Base-by-base conservation (phyloP, 2,888 invertebrate species). In the Latheticus oryzae region DNA sequence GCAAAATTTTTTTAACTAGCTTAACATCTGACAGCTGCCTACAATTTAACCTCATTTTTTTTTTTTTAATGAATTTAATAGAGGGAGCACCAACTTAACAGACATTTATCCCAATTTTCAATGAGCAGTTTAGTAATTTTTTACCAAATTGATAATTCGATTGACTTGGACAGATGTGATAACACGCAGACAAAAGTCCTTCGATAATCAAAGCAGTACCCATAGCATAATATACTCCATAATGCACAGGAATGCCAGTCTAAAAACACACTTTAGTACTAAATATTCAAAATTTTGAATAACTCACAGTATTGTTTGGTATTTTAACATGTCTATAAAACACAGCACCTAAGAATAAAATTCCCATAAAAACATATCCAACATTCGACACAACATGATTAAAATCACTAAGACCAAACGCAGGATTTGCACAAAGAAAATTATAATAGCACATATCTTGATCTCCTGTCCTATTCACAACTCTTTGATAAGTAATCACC, bases 111-210 rank as follows among this genome's bases (percentile, higher is more conserved):
- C n/a, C n/a, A n/a, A n/a, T n/a, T n/a, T n/a, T n/a, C 7, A 11
- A 11, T 2, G 4, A 21, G 5, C 21, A 21, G 7, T 5, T n/a
- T 5, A 38, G 58, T 84, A n/a, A n/a, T n/a, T n/a, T n/a, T n/a
- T 78, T 75, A 94, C 93, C 95, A 77, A 95, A 95, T 75, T 95
- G 95, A 77, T 93, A 95, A 79, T 95, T 95, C 70, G 90, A 89
- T 72, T 90, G 89, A 78, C 89, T 93, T 0, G 95, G 95, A 66
- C 95, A 95, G 42, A 95, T 87, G 70, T 95, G 95, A 77, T 95
- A 95, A 76, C 91, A 91, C 1, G 86, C 93, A 3, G 93, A 93
- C 17, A 95, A 83, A 1, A 93, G 71, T 0, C 95, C 95, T 80
- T 95, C 94, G 87, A 94, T 91, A 52, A 88, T 85, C 7, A 95